Conservation (phyloP, 2,888 invertebrate species). For the Geophilus truncorum region DNA sequence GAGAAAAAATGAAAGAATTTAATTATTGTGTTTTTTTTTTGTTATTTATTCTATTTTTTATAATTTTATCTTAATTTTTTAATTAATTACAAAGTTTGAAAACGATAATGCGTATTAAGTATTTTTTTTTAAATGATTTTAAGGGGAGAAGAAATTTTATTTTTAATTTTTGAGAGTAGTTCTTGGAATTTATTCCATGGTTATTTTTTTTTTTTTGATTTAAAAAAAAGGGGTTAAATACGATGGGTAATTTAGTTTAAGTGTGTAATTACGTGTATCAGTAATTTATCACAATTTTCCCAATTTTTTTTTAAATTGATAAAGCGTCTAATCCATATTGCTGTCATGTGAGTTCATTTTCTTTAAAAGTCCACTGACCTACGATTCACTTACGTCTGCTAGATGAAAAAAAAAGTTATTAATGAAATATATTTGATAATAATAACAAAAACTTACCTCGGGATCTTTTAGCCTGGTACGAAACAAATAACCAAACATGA, state of each 20-base stretch:
- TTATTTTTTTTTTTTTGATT: too few relatives aligned
- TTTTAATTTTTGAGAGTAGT: too few relatives aligned
- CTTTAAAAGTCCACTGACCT: constrained; percentile 14
- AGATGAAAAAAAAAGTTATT: not conserved
- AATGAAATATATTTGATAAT: not conserved
- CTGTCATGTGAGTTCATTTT: constrained; percentile 1
- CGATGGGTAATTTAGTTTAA: too few relatives aligned
- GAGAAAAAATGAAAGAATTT: not conserved
- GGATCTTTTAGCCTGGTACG: not conserved
- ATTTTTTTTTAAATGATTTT: too few relatives aligned
- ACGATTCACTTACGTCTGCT: not conserved
- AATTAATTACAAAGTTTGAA: too few relatives aligned
- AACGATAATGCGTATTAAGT: too few relatives aligned
- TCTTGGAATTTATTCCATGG: too few relatives aligned
- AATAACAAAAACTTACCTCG: not conserved
- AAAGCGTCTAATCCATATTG: not conserved
- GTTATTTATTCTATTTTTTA: not conserved
- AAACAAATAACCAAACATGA: too few relatives aligned
- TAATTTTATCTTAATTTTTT: not conserved
- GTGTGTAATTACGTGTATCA: too few relatives aligned
- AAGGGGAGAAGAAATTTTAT: too few relatives aligned
- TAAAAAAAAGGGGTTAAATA: too few relatives aligned
- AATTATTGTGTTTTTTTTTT: not conserved
- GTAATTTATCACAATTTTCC: not conserved
- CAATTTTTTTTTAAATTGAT: not conserved